Conservation (phyloP, 2,888 invertebrate species). For the Dioctria rufipes region DNA sequence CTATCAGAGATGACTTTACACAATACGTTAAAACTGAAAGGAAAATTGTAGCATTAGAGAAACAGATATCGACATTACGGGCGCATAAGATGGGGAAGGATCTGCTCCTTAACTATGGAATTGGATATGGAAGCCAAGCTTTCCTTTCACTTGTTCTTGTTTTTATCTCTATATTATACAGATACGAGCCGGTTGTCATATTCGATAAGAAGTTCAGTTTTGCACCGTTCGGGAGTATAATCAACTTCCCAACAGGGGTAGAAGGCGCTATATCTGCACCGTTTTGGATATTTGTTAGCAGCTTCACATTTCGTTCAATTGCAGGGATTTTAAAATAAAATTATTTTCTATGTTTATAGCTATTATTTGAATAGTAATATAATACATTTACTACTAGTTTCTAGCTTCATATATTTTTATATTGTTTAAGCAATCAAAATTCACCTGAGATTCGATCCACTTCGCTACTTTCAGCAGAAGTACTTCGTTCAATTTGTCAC, state of each 20-base stretch:
- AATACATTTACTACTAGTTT: conserved; percentile 54
- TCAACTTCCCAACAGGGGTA: conserved; percentile 73
- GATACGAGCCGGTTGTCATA: conserved; percentile 71
- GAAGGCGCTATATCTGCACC: conserved; percentile 73
- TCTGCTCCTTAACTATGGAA: conserved; percentile 54
- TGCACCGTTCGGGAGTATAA: conserved; percentile 71
- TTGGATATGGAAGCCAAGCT: conserved; percentile 69
- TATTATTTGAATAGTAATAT: conserved; percentile 7
- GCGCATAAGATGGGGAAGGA: conserved; percentile 13
- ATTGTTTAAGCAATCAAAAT: conserved; percentile 66
- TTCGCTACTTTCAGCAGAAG: conserved; percentile 83
- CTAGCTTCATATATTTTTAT: conserved; percentile 63
- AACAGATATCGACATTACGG: conserved; percentile 38
- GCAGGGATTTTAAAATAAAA: conserved; percentile 57
- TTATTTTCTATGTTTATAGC: background rate
- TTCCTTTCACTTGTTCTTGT: conserved; percentile 68
- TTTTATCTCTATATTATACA: conserved; percentile 70
- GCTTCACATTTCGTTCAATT: conserved; percentile 69
- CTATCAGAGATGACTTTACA: conserved; percentile 57
- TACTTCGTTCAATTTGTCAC: conserved; percentile 83
- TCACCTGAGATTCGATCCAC: conserved; percentile 83
- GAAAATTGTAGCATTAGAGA: conserved; percentile 56
- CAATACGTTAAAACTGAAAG: conserved; percentile 58
- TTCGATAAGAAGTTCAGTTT: conserved; percentile 71
- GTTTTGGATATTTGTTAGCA: conserved; percentile 73